Evolutionary conservation across 2,113 vertebrate species (phyloP).

Genomic region (Oxyruncus cristatus): DNA sequence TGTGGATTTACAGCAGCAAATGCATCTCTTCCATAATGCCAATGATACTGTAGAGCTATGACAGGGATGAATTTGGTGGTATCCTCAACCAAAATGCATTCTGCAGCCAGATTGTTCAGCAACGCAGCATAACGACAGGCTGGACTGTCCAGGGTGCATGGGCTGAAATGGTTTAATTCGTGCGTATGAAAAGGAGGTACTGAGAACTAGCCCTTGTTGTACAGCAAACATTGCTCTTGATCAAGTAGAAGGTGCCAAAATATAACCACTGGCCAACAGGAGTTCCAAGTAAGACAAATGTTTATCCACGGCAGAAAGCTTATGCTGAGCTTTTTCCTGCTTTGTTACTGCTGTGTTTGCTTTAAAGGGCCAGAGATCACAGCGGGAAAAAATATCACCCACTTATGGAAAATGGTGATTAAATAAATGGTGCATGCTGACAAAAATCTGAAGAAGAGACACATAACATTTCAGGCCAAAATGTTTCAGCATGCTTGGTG

Average conservation of each 20-base stretch:
- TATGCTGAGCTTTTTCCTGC: not conserved
- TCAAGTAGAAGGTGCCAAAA: constrained; percentile 43
- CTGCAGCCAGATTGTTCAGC: constrained; percentile 40
- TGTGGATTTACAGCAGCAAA: not conserved
- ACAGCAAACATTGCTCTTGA: constrained; percentile 6
- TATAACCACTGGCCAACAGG: not conserved
- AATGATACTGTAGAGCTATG: not conserved
- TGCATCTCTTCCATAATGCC: not conserved
- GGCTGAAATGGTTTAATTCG: not conserved
- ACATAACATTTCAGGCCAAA: not conserved
- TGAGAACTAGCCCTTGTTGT: constrained; percentile 62
- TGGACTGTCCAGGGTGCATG: not conserved
- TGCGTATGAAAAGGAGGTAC: constrained; percentile 19
- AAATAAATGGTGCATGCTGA: not conserved
- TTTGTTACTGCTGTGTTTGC: not conserved
- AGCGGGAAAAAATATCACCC: not conserved
- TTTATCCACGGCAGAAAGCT: not conserved
- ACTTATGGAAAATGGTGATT: not conserved
- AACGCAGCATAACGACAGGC: not conserved
- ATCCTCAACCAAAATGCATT: constrained; percentile 10
- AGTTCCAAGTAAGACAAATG: not conserved
- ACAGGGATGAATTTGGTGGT: not conserved
- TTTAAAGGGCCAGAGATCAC: not conserved
- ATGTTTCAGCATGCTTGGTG: not conserved
- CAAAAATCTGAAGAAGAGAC: not conserved